Base-by-base conservation (phyloP, 2,888 invertebrate species). In the Baccha elongata region DNA sequence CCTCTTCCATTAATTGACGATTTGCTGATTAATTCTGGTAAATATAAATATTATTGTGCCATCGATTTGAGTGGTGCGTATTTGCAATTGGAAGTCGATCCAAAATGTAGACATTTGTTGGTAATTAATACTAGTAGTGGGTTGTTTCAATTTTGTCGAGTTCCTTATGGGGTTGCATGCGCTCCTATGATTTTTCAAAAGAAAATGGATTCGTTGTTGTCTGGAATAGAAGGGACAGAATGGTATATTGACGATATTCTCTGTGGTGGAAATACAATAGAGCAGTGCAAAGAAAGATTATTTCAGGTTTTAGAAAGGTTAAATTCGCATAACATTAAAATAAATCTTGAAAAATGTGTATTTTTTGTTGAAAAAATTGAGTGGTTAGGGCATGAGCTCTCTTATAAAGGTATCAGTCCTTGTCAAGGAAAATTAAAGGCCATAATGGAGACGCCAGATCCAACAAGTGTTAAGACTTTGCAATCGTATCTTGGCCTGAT, bases 161-260 rank as follows among this genome's bases (percentile, higher is more conserved):
- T 83, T 10, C 64, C 83, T 13, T 73, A 68, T 15, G 69, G 75
- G 10, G 46, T 75, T 42, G 69, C 67, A 23, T 67, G 44, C 0
- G 74, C 81, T 4, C 60, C 74, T 10, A 74, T 73, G 48, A 74
- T 74, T 35, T 81, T 74, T 7, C 65, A 81, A 44, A 69, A 60
- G 2, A 37, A 58, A 6, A 69, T 80, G 80, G 69, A 74, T 32
- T 23, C 62, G 8, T n/a, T 80, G 23, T 5, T 23, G 23, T 6
- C 46, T 69, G 44, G 10, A 3, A 32, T 80, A 50, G 5, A 32
- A n/a, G 81, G 81, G 7, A 48, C 74, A 0, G 52, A 35, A 0
- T 44, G 65, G 4, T 83, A 76, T 35, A 53, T 83, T 5, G 72
- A 76, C 32, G 75, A 83, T 40, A 76, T 81, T 3, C 19, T 81